A percentile compares a stretch with the other conserved stretches of the same genome.
These are phyloP conservation scores for Palaemon carinicauda DNA, from an alignment of 1,140 invertebrate species.

Conservation along the genomic window DNA sequence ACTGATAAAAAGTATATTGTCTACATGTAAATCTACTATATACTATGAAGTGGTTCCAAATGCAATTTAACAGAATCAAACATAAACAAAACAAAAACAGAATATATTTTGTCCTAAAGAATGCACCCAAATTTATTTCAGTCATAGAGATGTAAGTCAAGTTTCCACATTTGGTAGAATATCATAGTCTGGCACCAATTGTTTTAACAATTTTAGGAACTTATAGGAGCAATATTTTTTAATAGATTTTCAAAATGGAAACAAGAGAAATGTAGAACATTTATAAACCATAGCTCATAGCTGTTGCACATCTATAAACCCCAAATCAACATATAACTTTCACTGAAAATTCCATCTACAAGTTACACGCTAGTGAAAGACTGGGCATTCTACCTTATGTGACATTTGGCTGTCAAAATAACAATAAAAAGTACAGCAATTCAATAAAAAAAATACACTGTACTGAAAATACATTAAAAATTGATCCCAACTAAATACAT, in stretches of 20 bases:
- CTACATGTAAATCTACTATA: too few species aligned
- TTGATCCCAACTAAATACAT: too few species aligned
- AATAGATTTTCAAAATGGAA: neutral
- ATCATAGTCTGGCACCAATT: conserved; percentile 16
- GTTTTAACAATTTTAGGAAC: too few species aligned
- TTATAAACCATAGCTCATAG: neutral
- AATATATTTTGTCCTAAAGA: neutral
- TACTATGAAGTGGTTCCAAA: too few species aligned
- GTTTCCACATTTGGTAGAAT: conserved; percentile 24
- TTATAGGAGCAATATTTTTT: too few species aligned
- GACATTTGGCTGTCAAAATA: conserved; percentile 35
- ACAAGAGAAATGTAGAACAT: neutral
- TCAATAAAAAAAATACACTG: neutral
- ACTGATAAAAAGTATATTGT: too few species aligned
- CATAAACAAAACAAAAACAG: too few species aligned
- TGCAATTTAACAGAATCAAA: too few species aligned
- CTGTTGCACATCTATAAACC: neutral
- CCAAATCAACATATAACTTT: neutral
- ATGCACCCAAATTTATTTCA: neutral
- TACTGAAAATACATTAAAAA: neutral
- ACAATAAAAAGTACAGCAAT: neutral
- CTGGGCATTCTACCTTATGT: conserved; percentile 38
- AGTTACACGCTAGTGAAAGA: conserved; percentile 38
- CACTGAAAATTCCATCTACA: conserved; percentile 9
- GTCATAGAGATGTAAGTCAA: neutral